These are phyloP conservation scores for Chelidonichthys spinosus DNA, from an alignment of 2,797 vertebrate genomes.

Conservation along the genomic window DNA sequence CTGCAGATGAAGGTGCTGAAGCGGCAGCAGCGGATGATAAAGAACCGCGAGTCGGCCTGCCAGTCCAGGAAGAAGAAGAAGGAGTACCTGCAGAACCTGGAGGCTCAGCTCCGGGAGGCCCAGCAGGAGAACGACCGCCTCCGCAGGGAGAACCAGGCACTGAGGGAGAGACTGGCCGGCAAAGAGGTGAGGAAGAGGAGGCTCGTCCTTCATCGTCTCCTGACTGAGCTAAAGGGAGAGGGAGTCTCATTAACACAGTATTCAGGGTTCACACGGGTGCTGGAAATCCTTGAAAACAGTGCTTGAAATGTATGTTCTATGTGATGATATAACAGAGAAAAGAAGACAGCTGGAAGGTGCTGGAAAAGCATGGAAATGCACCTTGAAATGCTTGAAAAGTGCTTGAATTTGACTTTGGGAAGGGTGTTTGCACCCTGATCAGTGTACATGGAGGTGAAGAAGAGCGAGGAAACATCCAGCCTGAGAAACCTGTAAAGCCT, in stretches of 20 bases:
- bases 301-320: no score
- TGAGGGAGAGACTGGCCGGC: conserved; percentile 86
- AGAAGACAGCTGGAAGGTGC: no score
- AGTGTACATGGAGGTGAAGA: not conserved
- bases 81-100: conserved; percentile 92
- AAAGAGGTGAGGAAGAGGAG: conserved; percentile 75
- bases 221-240: no score
- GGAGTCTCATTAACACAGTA: no score
- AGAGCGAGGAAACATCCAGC: not conserved
- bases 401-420: no score
- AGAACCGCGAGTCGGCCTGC: conserved; percentile 93
- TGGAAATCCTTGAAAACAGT: no score
- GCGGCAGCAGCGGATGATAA: conserved; percentile 95
- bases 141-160: conserved; percentile 87
- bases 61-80: conserved; percentile 95
- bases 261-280: no score
- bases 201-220: no score
- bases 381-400: no score
- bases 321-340: no score
- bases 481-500: not conserved
- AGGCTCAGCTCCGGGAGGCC: conserved; percentile 87
- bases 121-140: conserved; percentile 90
- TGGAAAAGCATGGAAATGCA: no score
- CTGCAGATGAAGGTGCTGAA: conserved; percentile 91
- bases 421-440: no score